Conservation (phyloP, 1,140 invertebrate genomes). For the Anoplophora glabripennis region DNA sequence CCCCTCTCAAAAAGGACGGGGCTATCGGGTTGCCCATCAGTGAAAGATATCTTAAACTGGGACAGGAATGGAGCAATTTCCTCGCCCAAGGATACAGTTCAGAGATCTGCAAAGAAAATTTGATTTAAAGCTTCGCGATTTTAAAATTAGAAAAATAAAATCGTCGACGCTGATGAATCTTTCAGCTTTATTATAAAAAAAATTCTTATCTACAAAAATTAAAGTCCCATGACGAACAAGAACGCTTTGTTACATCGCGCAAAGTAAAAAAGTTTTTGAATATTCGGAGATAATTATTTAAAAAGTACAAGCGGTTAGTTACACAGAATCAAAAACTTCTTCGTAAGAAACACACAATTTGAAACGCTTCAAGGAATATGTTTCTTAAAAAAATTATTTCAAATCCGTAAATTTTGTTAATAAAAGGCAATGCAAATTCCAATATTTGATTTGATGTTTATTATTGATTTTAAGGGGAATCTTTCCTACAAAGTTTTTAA, state of each 20-base stretch:
- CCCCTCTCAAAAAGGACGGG: constrained; percentile 72
- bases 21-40: constrained; percentile 78
- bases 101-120: constrained; percentile 49
- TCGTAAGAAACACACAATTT: too few relatives aligned
- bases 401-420: too few relatives aligned
- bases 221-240: not conserved
- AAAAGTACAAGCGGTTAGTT: not conserved
- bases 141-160: not conserved
- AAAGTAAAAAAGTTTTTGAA: not conserved
- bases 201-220: too few relatives aligned
- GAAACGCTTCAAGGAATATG: too few relatives aligned
- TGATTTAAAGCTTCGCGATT: not conserved
- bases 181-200: not conserved
- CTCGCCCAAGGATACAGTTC: constrained; percentile 69
- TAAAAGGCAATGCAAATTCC: too few relatives aligned
- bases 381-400: too few relatives aligned
- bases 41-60: constrained; percentile 64
- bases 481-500: too few relatives aligned
- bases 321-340: too few relatives aligned
- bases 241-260: not conserved
- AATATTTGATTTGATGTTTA: too few relatives aligned
- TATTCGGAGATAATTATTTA: not conserved
- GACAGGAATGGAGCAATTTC: constrained; percentile 62
- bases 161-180: too few relatives aligned
- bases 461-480: too few relatives aligned